Conservation (phyloP, 1,140 invertebrate species). For the Atta texana region DNA sequence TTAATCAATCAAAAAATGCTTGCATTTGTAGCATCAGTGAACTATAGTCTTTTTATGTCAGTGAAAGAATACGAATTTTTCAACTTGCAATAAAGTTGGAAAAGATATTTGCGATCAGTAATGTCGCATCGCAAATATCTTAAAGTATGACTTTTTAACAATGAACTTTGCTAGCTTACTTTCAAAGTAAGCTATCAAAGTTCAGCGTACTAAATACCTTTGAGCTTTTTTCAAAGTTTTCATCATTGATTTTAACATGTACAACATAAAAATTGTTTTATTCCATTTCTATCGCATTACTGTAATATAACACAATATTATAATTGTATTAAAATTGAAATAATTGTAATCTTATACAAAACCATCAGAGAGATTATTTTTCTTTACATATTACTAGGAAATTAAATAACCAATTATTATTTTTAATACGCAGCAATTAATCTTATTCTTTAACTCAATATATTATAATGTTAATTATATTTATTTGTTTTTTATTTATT, state of each 20-base stretch:
- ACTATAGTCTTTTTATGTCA: not conserved
- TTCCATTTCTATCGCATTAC: not conserved
- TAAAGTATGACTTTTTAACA: conserved; percentile 1
- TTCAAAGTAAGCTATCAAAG: conserved; percentile 13
- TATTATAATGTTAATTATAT: not conserved
- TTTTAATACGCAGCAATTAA: not conserved
- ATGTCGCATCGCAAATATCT: conserved; percentile 1
- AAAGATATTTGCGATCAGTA: not conserved
- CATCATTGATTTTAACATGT: not conserved
- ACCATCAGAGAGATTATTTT: not conserved
- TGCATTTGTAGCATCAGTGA: no score
- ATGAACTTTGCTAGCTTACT: no score
- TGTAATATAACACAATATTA: not conserved
- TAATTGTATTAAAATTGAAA: not conserved
- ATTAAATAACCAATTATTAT: not conserved
- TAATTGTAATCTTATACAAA: not conserved
- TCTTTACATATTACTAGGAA: not conserved
- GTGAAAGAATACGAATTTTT: not conserved
- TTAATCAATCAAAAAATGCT: no score
- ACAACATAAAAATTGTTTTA: conserved; percentile 2
- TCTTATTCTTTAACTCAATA: not conserved
- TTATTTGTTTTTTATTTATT: not conserved
- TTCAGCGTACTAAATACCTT: not conserved
- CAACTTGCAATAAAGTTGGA: not conserved
- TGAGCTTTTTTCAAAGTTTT: not conserved